These are phyloP conservation scores for Creontiades dilutus DNA, from an alignment of 2,888 invertebrate species.

Conservation along the genomic window DNA sequence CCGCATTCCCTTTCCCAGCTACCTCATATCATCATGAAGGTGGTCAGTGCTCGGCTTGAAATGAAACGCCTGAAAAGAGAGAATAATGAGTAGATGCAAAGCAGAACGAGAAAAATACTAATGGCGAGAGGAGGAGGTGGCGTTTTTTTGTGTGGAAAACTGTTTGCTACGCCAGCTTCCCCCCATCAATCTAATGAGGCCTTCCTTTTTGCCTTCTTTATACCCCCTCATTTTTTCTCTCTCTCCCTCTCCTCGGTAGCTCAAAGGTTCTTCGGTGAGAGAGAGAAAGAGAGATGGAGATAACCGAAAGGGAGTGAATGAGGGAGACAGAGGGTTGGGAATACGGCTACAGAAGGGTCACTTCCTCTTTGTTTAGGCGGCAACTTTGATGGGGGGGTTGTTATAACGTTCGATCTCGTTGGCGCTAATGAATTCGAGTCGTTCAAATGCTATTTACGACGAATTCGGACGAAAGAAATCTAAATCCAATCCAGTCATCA, in stretches of 20 bases:
- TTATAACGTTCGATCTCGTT: background rate
- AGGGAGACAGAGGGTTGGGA: background rate
- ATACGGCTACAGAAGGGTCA: constrained; percentile 1
- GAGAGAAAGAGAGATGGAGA: no score
- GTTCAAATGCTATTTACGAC: no score
- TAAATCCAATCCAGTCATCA: no score
- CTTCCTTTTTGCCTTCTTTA: constrained; percentile 25
- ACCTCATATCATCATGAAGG: constrained; percentile 22
- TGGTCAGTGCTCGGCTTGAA: background rate
- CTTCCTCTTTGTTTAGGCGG: background rate
- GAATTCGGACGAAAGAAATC: no score
- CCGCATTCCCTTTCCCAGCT: background rate
- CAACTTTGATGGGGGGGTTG: background rate
- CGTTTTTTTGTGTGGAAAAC: constrained; percentile 17
- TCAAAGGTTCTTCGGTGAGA: background rate
- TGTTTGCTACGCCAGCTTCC: constrained; percentile 16
- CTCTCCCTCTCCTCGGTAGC: background rate
- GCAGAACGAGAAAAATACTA: constrained; percentile 39
- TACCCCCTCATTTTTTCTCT: background rate
- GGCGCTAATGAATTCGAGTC: no score
- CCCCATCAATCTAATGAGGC: constrained; percentile 39
- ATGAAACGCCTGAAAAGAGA: constrained; percentile 36
- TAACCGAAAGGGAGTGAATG: no score
- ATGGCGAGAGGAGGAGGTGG: background rate
- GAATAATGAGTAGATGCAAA: constrained; percentile 35